phyloP scores from a whole-genome alignment of 2,113 vertebrate species.

The Butastur rufipennis region DNA sequence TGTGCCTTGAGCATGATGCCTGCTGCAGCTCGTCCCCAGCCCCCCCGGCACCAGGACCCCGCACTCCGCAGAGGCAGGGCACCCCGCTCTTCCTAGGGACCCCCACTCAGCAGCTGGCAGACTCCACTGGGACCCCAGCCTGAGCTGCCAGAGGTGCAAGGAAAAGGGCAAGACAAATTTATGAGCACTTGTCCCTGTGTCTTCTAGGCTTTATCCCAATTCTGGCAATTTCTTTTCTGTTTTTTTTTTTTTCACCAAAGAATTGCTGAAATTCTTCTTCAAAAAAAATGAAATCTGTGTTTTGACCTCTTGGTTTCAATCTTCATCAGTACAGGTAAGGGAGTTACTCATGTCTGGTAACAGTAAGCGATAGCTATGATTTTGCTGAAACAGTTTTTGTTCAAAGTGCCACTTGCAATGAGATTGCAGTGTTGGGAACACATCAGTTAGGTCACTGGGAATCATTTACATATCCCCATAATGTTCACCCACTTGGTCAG shows the following conservation, averaged over 20 bases:
- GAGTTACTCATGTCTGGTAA: background rate
- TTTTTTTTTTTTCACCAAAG: background rate
- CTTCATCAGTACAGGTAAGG: background rate
- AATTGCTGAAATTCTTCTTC: background rate
- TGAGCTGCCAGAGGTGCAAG: background rate
- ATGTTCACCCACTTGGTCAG: background rate
- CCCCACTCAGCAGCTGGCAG: background rate
- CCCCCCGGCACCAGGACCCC: background rate
- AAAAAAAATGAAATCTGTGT: background rate
- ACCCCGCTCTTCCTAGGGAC: background rate
- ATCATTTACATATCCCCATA: background rate
- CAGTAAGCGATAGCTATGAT: background rate
- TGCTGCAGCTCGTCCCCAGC: background rate
- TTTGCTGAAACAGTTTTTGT: background rate
- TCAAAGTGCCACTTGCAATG: background rate
- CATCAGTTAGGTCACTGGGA: background rate
- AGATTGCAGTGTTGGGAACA: background rate
- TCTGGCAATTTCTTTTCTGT: background rate
- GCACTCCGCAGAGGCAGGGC: rapidly evolving
- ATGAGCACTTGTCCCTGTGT: background rate
- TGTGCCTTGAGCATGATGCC: background rate
- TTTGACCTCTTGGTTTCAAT: background rate
- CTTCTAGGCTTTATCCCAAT: background rate
- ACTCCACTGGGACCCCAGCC: background rate
- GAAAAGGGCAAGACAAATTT: background rate